Evolutionary conservation across 37 sponge, comb jelly and placozoan genomes (phyloP).

Genomic region (Spongilla lacustris): DNA sequence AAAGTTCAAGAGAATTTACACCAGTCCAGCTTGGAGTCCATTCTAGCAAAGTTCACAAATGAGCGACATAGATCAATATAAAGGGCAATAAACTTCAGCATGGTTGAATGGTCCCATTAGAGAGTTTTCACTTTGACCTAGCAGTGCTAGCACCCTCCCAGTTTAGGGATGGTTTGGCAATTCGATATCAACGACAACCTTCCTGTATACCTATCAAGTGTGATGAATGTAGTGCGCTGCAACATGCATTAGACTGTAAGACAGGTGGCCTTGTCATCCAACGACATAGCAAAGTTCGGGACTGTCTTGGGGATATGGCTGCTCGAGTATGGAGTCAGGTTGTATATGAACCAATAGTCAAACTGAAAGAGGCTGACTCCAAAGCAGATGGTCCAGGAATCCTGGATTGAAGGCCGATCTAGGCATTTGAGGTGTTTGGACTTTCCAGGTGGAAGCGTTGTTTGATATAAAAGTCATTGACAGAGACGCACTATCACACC

Average conservation of each 20-base stretch:
- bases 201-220: neutral
- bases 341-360: slow-evolving; percentile 2
- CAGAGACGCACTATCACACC: no score
- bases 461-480: slow-evolving; percentile 28
- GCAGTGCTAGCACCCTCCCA: slow-evolving; percentile 18
- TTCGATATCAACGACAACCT: slow-evolving; percentile 5
- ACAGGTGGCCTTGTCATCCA: slow-evolving; percentile 25
- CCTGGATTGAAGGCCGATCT: slow-evolving; percentile 16
- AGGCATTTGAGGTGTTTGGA: slow-evolving; percentile 40
- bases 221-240: slow-evolving; percentile 30
- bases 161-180: slow-evolving; percentile 40
- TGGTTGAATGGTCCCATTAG: slow-evolving; percentile 18
- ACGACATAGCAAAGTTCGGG: neutral
- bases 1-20: no score
- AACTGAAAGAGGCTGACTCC: neutral
- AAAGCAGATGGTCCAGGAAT: neutral
- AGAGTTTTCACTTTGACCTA: slow-evolving; percentile 27
- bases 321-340: slow-evolving; percentile 24
- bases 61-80: no score
- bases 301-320: neutral
- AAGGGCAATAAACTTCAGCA: neutral
- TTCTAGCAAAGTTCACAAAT: no score
- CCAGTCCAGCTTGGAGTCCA: no score
- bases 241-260: slow-evolving; percentile 23
- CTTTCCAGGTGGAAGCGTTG: slow-evolving; percentile 32